Conservation (phyloP, 1,140 invertebrate species). For the Brachionus rubens region DNA sequence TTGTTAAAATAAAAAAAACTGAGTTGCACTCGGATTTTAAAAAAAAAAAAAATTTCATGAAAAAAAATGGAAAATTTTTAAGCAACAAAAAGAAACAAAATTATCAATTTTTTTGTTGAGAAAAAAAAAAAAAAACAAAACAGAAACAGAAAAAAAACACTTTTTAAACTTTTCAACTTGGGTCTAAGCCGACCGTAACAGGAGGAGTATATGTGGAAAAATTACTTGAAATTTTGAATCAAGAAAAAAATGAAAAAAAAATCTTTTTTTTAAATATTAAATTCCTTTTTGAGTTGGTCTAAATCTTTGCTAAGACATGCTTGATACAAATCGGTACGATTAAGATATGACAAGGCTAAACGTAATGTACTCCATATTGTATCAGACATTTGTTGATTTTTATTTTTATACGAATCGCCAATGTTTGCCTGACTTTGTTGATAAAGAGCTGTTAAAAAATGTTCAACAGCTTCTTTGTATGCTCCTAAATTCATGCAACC, state of each 20-base stretch:
- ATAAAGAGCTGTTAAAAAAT: constrained; percentile 86
- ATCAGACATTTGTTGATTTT: constrained; percentile 70
- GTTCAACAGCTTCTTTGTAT: constrained; percentile 89
- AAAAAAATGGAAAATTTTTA: background rate
- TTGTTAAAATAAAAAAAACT: background rate
- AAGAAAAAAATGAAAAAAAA: constrained; percentile 35
- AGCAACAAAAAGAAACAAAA: background rate
- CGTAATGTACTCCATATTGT: constrained; percentile 90
- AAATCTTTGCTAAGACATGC: constrained; percentile 70
- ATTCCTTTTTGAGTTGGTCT: constrained; percentile 58
- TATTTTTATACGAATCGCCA: constrained; percentile 66
- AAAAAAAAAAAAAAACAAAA: constrained; percentile 8
- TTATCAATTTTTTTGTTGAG: background rate
- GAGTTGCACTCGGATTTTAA: constrained; percentile 43
- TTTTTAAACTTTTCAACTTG: too few relatives aligned
- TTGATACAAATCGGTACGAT: constrained; percentile 73
- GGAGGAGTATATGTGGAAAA: constrained; percentile 42
- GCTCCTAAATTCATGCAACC: constrained; percentile 93
- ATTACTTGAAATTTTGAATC: constrained; percentile 43
- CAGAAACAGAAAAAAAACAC: constrained; percentile 14
- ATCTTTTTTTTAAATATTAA: constrained; percentile 61
- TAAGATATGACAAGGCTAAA: constrained; percentile 81
- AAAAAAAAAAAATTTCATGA: background rate
- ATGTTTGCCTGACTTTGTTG: constrained; percentile 69
- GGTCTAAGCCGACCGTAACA: too few relatives aligned